These are phyloP conservation scores for Trachelus stipa DNA, from an alignment of 2,888 invertebrate genomes.

Conservation along the genomic window DNA sequence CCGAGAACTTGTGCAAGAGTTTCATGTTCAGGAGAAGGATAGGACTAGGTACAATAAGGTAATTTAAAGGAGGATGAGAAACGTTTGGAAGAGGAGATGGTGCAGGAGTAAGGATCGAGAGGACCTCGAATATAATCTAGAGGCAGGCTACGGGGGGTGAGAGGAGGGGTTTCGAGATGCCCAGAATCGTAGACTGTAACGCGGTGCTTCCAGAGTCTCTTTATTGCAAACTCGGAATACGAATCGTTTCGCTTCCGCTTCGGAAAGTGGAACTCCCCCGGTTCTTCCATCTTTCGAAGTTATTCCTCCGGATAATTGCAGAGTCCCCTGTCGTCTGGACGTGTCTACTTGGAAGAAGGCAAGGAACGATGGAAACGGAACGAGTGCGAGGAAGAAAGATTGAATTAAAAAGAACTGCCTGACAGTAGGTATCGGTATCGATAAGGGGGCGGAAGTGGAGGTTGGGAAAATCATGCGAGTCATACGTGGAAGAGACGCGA, in stretches of 20 bases:
- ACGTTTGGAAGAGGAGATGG: background rate
- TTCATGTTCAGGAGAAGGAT: background rate
- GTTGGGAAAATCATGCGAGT: too few relatives aligned
- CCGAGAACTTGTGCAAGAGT: background rate
- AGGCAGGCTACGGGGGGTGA: too few relatives aligned
- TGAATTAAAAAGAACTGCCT: too few relatives aligned
- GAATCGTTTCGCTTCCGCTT: slow-evolving; percentile 9
- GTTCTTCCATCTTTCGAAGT: too few relatives aligned
- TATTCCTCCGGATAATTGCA: slow-evolving; percentile 7
- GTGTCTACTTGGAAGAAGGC: too few relatives aligned
- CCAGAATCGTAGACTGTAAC: slow-evolving; percentile 17
- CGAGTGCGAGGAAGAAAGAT: too few relatives aligned
- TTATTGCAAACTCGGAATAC: slow-evolving; percentile 27
- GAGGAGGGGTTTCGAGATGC: too few relatives aligned
- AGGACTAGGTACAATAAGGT: background rate
- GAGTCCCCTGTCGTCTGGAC: background rate
- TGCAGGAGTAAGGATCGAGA: background rate
- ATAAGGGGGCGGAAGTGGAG: too few relatives aligned
- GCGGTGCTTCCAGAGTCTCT: slow-evolving; percentile 28
- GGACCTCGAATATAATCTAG: background rate
- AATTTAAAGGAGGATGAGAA: slow-evolving; percentile 4
- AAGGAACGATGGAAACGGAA: too few relatives aligned
- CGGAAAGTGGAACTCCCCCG: slow-evolving; percentile 1
- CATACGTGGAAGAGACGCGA: too few relatives aligned
- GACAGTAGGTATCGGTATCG: too few relatives aligned